phyloP scores from a whole-genome alignment of 2,797 vertebrate genomes.

The Lutjanus campechanus region DNA sequence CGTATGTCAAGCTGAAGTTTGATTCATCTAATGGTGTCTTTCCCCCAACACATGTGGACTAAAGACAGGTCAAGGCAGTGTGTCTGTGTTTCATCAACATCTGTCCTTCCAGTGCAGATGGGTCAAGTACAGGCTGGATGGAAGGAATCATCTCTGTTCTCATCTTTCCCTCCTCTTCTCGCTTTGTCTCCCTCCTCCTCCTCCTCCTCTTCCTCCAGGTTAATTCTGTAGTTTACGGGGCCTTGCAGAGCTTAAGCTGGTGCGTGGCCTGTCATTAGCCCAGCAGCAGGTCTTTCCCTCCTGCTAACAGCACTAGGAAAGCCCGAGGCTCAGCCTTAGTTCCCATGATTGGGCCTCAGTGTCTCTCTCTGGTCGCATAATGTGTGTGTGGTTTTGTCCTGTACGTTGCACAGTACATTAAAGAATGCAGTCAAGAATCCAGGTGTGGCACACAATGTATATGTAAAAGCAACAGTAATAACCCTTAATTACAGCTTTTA shows the following conservation, averaged over 20 bases:
- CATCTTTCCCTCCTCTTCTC: not conserved
- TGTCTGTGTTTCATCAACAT: slow-evolving; percentile 67
- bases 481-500: slow-evolving; percentile 59
- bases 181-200: not conserved
- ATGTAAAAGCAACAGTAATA: slow-evolving; percentile 51
- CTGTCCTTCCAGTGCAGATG: slow-evolving; percentile 15
- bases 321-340: slow-evolving; percentile 55
- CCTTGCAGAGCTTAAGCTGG: slow-evolving; percentile 42
- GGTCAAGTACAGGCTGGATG: slow-evolving; percentile 45
- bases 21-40: slow-evolving; percentile 10
- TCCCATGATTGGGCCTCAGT: slow-evolving; percentile 61
- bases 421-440: slow-evolving; percentile 21
- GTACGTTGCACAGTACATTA: slow-evolving; percentile 7
- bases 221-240: slow-evolving; percentile 43
- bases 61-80: slow-evolving; percentile 53
- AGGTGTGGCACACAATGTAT: slow-evolving; percentile 38
- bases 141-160: slow-evolving; percentile 31
- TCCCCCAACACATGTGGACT: slow-evolving; percentile 16
- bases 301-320: slow-evolving; percentile 65
- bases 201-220: not conserved
- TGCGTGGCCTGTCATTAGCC: slow-evolving; percentile 70
- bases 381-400: slow-evolving; percentile 26
- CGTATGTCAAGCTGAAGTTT: slow-evolving; percentile 1
- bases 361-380: slow-evolving; percentile 37
- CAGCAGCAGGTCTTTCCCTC: slow-evolving; percentile 66